A percentile compares a stretch with the other conserved stretches of the same genome.
phyloP scores from a whole-genome alignment of 2,113 vertebrate genomes.

The Anhinga anhinga region DNA sequence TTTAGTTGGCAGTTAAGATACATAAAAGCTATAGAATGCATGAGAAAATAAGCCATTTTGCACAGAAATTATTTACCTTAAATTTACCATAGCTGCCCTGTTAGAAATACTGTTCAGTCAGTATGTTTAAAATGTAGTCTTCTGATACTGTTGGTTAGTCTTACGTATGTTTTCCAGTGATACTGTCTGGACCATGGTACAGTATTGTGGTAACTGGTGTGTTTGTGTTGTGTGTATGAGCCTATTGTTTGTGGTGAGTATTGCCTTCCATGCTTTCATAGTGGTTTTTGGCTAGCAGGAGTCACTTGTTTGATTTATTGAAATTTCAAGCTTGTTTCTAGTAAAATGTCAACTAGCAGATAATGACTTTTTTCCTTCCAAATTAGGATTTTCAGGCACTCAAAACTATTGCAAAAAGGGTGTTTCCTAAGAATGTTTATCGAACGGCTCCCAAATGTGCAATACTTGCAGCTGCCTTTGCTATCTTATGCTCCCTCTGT shows the following conservation, averaged over 20 bases:
- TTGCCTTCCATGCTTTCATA: not conserved
- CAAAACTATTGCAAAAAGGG: not conserved
- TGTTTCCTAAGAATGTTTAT: conserved; percentile 21
- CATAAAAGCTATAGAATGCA: not conserved
- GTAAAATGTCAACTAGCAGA: not conserved
- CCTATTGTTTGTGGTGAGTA: not conserved
- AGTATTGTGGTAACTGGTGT: not conserved
- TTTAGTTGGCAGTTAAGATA: not conserved
- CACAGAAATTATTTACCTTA: not conserved
- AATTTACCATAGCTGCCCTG: not conserved
- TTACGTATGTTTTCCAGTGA: not conserved
- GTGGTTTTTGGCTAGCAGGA: not conserved
- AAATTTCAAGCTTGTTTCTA: not conserved
- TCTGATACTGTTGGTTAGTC: not conserved
- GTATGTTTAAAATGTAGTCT: not conserved
- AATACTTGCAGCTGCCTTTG: not conserved
- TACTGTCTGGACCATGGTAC: not conserved
- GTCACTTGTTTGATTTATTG: not conserved
- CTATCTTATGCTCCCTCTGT: not conserved
- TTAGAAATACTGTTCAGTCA: not conserved
- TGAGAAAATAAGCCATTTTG: not conserved
- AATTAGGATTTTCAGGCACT: not conserved
- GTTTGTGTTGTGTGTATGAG: not conserved
- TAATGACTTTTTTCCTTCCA: not conserved
- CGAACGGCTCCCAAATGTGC: not conserved